These are phyloP conservation scores for Melozone crissalis DNA, from an alignment of 2,113 vertebrate genomes.

Conservation along the genomic window DNA sequence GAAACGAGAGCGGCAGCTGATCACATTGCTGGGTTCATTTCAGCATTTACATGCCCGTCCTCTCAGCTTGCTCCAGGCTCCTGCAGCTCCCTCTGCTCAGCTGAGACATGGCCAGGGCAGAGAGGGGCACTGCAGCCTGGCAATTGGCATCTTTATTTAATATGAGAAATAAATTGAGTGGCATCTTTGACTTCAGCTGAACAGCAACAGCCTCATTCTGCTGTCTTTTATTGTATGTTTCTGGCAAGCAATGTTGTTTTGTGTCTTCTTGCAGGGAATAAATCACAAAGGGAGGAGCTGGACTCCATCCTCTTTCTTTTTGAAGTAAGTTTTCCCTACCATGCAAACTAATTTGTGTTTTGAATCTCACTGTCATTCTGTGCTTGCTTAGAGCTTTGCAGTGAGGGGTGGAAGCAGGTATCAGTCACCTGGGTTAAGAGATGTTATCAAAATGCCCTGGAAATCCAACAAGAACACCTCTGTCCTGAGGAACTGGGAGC, in stretches of 20 bases:
- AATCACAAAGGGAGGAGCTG: conserved; percentile 99
- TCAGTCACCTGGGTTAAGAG: not conserved
- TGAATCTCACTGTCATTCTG: not conserved
- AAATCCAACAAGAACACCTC: not conserved
- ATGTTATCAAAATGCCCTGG: not conserved
- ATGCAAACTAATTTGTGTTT: not conserved
- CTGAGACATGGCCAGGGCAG: not conserved
- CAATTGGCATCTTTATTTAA: not conserved
- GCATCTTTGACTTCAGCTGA: not conserved
- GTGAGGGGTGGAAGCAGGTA: not conserved
- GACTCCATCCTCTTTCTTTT: conserved; percentile 99
- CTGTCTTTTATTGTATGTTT: accelerated
- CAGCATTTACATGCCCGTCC: accelerated
- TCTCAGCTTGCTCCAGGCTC: not conserved
- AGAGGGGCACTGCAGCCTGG: not conserved
- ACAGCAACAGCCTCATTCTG: not conserved
- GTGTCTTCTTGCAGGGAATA: conserved; percentile 90
- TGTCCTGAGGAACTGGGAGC: not conserved
- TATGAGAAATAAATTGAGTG: not conserved
- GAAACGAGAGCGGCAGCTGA: not conserved
- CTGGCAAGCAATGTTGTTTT: not conserved
- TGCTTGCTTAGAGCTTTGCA: not conserved
- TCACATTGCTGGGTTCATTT: not conserved
- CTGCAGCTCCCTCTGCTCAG: not conserved
- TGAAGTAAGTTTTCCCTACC: conserved; percentile 86